phyloP scores from a whole-genome alignment of 2,888 invertebrate genomes.

The Auanema sp. region DNA sequence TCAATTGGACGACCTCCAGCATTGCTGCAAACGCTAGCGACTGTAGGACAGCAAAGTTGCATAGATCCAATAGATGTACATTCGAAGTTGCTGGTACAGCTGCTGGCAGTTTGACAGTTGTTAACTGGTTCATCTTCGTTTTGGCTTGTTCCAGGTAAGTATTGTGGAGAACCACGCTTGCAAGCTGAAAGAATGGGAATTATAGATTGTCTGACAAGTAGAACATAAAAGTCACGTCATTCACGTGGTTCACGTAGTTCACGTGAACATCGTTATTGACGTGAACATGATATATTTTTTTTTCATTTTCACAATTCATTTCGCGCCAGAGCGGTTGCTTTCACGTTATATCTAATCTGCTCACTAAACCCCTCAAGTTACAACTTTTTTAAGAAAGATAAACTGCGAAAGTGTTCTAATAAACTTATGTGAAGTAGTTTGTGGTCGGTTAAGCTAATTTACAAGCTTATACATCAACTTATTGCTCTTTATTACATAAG shows the following conservation, averaged over 20 bases:
- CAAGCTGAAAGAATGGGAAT: conserved; percentile 51
- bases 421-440: too few relatives aligned
- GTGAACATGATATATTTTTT: too few relatives aligned
- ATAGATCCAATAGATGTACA: conserved; percentile 60
- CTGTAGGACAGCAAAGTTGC: conserved; percentile 61
- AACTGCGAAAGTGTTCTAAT: too few relatives aligned
- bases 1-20: conserved; percentile 45
- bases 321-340: too few relatives aligned
- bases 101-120: conserved; percentile 59
- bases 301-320: too few relatives aligned
- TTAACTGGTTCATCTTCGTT: conserved; percentile 61
- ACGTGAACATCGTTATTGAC: background rate
- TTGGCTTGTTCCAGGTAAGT: conserved; percentile 50
- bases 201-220: conserved; percentile 2
- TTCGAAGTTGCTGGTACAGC: conserved; percentile 60
- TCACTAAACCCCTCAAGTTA: background rate
- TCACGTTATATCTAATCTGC: background rate
- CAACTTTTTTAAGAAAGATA: background rate
- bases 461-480: too few relatives aligned
- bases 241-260: conserved; percentile 7
- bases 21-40: conserved; percentile 54
- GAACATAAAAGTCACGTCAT: conserved; percentile 1
- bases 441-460: too few relatives aligned
- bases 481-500: too few relatives aligned
- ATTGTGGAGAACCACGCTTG: conserved; percentile 63